Evolutionary conservation across 2,113 vertebrate species (phyloP), one percentile per base, ranked within the genome.

Genomic region (Grammomys surdaster): DNA sequence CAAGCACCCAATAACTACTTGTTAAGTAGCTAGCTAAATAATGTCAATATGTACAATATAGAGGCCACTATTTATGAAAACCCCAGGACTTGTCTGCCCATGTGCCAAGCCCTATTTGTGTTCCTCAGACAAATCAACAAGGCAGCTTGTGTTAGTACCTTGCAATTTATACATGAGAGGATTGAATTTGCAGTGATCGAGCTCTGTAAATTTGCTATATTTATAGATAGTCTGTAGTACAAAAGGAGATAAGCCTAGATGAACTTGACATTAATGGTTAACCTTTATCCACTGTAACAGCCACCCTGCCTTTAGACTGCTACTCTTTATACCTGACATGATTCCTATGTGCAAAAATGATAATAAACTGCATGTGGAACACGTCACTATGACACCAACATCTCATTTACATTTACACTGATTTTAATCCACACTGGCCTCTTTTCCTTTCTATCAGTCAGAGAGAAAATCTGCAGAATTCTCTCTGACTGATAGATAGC

Each of bases 21-120:
- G 22, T 96, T 88, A 88, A 78, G 33, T 88, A 65, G 90, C 48
- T 78, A 43, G 90, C 48, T 89, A 76, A 90, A 69, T 95, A 93
- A 84, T 14, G 51, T 70, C 75, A 82, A 33, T 60, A n/a, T 88
- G 51, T 87, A 93, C 60, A 78, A 69, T 76, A 77, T 12, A 84
- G 92, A 92, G 92, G 63, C 20, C 56, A 54, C 91, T 36, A 63
- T 33, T 76, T 92, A 92, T 13, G 43, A 85, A 75, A 19, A 9
- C 48, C 40, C 58, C 92, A 43, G 56, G 46, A 77, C 54, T 70
- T 92, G 43, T 24, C 75, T 40, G 73, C 4, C 13, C 8, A 36
- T 86, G 69, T 51, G 22, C 46, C 56, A 90, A 75, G 78, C 22
- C 72, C 51, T 78, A 19, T 87, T 90, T 90, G 58, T 88, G 86